Conservation (phyloP, 2,888 invertebrate genomes). For the Anoncus sp. region DNA sequence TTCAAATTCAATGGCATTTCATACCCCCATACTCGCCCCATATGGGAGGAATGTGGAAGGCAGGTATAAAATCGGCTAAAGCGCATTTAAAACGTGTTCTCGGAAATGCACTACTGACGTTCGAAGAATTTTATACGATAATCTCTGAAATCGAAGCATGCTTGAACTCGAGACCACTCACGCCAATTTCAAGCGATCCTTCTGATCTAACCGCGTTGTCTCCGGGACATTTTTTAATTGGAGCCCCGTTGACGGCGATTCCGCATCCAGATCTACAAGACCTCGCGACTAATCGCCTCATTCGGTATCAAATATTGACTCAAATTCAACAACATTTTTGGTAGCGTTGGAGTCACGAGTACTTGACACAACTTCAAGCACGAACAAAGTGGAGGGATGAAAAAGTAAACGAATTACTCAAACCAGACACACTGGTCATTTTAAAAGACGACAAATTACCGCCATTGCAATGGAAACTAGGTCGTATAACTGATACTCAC, state of each 20-base stretch:
- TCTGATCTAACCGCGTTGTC: slow-evolving; percentile 61
- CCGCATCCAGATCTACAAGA: slow-evolving; percentile 62
- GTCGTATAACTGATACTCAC: slow-evolving; percentile 49
- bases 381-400: slow-evolving; percentile 39
- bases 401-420: slow-evolving; percentile 16
- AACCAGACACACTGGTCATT: slow-evolving; percentile 45
- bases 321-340: slow-evolving; percentile 65
- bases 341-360: slow-evolving; percentile 62
- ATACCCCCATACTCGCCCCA: no score
- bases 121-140: slow-evolving; percentile 59
- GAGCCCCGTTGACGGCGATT: slow-evolving; percentile 62
- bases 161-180: slow-evolving; percentile 65
- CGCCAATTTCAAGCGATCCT: slow-evolving; percentile 63
- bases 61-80: slow-evolving; percentile 50
- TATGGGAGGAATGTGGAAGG: slow-evolving; percentile 52
- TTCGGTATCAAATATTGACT: slow-evolving; percentile 63
- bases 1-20: slow-evolving; percentile 61
- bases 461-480: slow-evolving; percentile 60
- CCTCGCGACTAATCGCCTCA: slow-evolving; percentile 60
- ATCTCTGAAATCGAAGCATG: slow-evolving; percentile 57
- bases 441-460: slow-evolving; percentile 59
- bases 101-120: slow-evolving; percentile 37
- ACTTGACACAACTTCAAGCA: slow-evolving; percentile 47
- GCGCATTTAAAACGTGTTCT: slow-evolving; percentile 45
- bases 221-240: slow-evolving; percentile 70